Percentiles rank a stretch among this genome's conserved stretches.
Evolutionary conservation across 2,113 vertebrate species (phyloP).

Genomic region (Petroica traversi): DNA sequence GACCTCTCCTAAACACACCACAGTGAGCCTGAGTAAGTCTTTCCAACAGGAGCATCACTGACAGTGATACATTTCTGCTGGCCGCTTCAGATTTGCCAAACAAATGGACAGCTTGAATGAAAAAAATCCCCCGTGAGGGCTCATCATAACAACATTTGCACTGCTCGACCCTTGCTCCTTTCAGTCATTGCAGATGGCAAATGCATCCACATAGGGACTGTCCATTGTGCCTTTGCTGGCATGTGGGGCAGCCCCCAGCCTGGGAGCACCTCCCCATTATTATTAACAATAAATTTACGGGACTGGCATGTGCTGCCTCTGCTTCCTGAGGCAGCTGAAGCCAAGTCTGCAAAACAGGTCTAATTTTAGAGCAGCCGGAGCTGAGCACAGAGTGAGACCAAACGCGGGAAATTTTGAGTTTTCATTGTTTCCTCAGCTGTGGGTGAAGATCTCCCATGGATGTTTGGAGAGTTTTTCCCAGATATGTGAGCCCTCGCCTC

Average conservation of each 20-base stretch:
- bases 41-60: neutral
- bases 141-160: constrained; percentile 11
- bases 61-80: neutral
- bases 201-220: accelerated
- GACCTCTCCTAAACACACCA: neutral
- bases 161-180: neutral
- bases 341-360: neutral
- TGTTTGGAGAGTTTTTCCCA: constrained; percentile 6
- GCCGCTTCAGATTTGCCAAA: neutral
- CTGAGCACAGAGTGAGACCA: constrained; percentile 2
- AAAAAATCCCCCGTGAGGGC: neutral
- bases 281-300: neutral
- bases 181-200: neutral
- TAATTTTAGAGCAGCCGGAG: constrained; percentile 22
- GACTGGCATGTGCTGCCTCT: neutral
- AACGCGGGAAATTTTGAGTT: constrained; percentile 22
- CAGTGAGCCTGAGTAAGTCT: neutral
- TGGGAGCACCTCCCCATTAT: neutral
- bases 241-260: neutral
- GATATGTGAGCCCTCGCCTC: neutral
- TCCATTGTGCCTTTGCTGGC: neutral
- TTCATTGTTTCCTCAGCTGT: constrained; percentile 55
- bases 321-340: neutral
- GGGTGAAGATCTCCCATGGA: constrained; percentile 5
- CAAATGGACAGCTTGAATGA: neutral